phyloP scores from a whole-genome alignment of 2,113 vertebrate genomes.

The Chaetodon trifascialis region DNA sequence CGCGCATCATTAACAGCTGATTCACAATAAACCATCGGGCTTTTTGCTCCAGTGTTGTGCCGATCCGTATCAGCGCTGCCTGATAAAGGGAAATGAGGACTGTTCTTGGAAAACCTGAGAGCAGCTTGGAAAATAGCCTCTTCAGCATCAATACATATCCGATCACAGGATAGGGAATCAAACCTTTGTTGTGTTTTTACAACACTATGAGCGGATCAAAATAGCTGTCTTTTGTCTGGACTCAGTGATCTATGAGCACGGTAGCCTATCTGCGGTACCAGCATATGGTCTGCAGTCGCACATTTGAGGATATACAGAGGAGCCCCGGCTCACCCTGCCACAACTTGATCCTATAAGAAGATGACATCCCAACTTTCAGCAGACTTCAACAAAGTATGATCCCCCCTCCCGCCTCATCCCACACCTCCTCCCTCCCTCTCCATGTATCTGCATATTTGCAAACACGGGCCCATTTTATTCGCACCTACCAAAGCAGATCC shows the following conservation, averaged over 20 bases:
- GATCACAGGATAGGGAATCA: background rate
- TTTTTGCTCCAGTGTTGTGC: constrained; percentile 1
- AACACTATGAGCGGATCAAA: constrained; percentile 53
- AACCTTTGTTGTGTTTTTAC: constrained; percentile 27
- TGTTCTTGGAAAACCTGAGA: constrained; percentile 15
- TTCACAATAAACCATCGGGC: constrained; percentile 43
- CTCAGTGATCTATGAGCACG: constrained; percentile 85
- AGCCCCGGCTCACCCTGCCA: constrained; percentile 65
- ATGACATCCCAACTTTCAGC: constrained; percentile 88
- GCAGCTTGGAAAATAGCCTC: constrained; percentile 3
- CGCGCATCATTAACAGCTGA: constrained; percentile 64
- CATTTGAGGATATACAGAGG: constrained; percentile 57
- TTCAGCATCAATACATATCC: constrained; percentile 2
- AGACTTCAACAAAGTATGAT: constrained; percentile 87
- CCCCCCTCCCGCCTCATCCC: constrained; percentile 43
- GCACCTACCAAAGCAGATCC: constrained; percentile 88
- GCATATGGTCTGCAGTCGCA: constrained; percentile 75
- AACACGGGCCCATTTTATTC: constrained; percentile 83
- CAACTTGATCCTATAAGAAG: constrained; percentile 82
- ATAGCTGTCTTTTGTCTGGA: constrained; percentile 87
- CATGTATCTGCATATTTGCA: constrained; percentile 86
- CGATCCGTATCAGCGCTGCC: constrained; percentile 24
- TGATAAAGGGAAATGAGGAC: constrained; percentile 46
- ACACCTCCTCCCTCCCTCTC: constrained; percentile 68
- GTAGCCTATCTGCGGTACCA: constrained; percentile 78